A percentile compares a stretch with the other conserved stretches of the same genome.
Evolutionary conservation across 2,888 invertebrate genomes (phyloP).

Genomic region (Drosophila parthenogenetica): DNA sequence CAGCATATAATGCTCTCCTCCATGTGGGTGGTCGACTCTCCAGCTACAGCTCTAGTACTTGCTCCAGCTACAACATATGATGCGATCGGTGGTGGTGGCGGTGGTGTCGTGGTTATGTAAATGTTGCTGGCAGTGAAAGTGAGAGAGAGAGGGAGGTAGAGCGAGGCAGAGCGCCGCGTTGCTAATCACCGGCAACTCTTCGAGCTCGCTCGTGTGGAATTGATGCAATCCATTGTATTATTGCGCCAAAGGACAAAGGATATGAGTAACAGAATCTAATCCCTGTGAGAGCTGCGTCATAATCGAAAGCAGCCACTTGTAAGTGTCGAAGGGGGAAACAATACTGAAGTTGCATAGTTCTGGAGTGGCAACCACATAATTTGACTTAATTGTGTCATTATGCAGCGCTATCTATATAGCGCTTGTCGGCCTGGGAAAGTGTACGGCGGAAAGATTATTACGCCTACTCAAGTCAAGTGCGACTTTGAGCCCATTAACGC

Average conservation of each 20-base stretch:
- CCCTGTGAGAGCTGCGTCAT: slow-evolving; percentile 64
- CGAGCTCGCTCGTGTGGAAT: slow-evolving; percentile 80
- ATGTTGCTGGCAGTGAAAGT: slow-evolving; percentile 26
- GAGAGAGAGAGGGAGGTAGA: not conserved
- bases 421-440: slow-evolving; percentile 29
- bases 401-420: slow-evolving; percentile 43
- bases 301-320: slow-evolving; percentile 73
- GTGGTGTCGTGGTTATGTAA: slow-evolving; percentile 36
- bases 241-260: slow-evolving; percentile 40
- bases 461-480: slow-evolving; percentile 69
- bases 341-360: not conserved
- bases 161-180: slow-evolving; percentile 27
- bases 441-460: slow-evolving; percentile 2
- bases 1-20: slow-evolving; percentile 39
- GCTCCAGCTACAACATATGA: slow-evolving; percentile 30
- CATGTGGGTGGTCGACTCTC: slow-evolving; percentile 71
- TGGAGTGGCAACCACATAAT: slow-evolving; percentile 62
- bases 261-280: slow-evolving; percentile 37
- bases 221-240: slow-evolving; percentile 70
- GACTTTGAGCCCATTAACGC: slow-evolving; percentile 45
- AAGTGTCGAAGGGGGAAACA: slow-evolving; percentile 31
- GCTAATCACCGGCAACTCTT: slow-evolving; percentile 83
- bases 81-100: slow-evolving; percentile 37
- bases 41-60: slow-evolving; percentile 3
- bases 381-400: slow-evolving; percentile 79